These are phyloP conservation scores for Petrocephalus microphthalmus DNA, from an alignment of 2,113 vertebrate species.

Conservation along the genomic window DNA sequence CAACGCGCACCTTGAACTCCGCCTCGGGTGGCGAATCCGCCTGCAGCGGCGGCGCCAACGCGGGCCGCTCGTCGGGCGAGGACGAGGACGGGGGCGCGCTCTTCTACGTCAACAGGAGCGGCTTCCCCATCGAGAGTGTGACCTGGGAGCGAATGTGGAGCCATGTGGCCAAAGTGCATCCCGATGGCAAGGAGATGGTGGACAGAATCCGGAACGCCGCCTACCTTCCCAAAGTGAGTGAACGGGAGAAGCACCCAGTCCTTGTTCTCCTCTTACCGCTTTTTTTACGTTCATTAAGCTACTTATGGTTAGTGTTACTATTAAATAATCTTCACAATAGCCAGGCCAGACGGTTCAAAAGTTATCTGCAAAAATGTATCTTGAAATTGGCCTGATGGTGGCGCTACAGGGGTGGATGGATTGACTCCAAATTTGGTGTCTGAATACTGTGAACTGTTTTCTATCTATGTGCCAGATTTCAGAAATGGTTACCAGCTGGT, in stretches of 20 bases:
- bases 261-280: not conserved
- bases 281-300: not conserved
- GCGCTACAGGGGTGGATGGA: too few species aligned
- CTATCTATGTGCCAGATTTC: too few species aligned
- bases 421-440: too few species aligned
- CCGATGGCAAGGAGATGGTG: slow-evolving; percentile 84
- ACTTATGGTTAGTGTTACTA: not conserved
- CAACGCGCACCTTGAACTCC: slow-evolving; percentile 55
- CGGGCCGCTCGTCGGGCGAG: slow-evolving; percentile 62
- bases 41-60: slow-evolving; percentile 49
- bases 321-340: too few species aligned
- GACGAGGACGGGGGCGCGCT: slow-evolving; percentile 83
- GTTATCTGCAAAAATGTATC: too few species aligned
- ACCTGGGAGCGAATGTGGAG: slow-evolving; percentile 96
- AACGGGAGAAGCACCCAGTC: not conserved
- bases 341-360: too few species aligned
- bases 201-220: slow-evolving; percentile 75
- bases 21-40: slow-evolving; percentile 45
- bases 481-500: too few species aligned
- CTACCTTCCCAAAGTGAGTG: slow-evolving; percentile 49
- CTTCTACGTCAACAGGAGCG: slow-evolving; percentile 86
- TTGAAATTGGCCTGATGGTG: too few species aligned
- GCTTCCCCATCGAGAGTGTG: slow-evolving; percentile 82
- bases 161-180: slow-evolving; percentile 82
- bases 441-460: too few species aligned